Conservation (phyloP, 23 tunicate species). For the Styela clava region DNA sequence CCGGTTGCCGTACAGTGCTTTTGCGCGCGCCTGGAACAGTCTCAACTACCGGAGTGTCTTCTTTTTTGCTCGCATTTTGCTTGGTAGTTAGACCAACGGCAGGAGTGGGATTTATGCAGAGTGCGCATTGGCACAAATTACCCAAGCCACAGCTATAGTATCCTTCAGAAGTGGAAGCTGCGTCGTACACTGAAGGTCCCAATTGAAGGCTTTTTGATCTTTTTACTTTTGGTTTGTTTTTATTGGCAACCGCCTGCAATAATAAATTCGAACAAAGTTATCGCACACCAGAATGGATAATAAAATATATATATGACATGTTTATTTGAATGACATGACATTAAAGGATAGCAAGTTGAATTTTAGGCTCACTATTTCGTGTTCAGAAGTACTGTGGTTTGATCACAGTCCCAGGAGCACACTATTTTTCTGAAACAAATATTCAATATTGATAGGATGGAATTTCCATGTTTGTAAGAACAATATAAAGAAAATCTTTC, state of each 20-base stretch:
- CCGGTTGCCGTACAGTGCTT: background rate
- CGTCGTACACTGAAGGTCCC: background rate
- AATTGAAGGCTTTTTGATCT: background rate
- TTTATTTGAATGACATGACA: no score
- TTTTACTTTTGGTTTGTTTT: background rate
- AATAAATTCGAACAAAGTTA: no score
- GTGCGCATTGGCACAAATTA: slow-evolving; percentile 71
- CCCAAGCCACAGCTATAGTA: slow-evolving; percentile 61
- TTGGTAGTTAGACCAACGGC: background rate
- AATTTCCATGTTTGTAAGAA: no score
- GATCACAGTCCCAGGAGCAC: no score
- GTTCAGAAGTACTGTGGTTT: no score
- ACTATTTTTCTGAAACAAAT: no score
- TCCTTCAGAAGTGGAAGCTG: background rate
- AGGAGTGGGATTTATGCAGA: slow-evolving; percentile 54
- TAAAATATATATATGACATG: no score
- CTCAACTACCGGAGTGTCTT: background rate
- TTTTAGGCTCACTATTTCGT: no score
- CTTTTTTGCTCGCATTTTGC: background rate
- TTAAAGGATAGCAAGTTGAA: no score
- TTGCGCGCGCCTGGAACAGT: background rate
- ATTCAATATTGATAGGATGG: no score
- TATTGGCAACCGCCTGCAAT: background rate
- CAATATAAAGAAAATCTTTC: no score
- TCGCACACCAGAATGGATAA: no score